Base-by-base conservation (phyloP, 2,888 invertebrate genomes). In the Drosophila emarginata region DNA sequence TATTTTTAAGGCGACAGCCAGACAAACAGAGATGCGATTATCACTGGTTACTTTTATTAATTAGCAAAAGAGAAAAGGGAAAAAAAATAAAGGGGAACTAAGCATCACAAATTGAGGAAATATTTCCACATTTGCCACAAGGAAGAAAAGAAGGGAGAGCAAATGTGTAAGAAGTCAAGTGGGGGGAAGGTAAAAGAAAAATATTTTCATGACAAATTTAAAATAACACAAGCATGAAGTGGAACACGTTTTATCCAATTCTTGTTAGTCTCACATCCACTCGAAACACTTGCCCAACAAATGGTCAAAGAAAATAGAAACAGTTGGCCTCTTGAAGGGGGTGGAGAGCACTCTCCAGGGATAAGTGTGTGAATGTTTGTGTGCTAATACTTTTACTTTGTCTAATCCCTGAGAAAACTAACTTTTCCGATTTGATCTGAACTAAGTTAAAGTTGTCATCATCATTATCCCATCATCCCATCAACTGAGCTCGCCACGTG, bases 181-280 rank as follows among this genome's bases (percentile, higher is more conserved):
- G 64, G 50, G 39, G 58, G n/a, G 40, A 68, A 52, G 45, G 53
- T 63, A 82, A 82, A 78, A 73, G 82, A 78, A 73, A 84, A 87
- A 88, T 87, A 87, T 88, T 87, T 84, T 88, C 88, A 82, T 88
- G 85, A 87, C 87, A 87, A 87, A 88, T 87, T 87, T 85, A 83
- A 83, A 87, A 82, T 77, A 87, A 87, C 87, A 87, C 72, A 82
- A 64, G 74, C 85, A 75, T 87, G 82, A 88, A 80, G 79, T 81
- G 79, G 80, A 86, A 86, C 87, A 87, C 88, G 88, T 76, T 77
- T 54, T 54, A 36, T 14, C 15, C 15, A 15, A 53, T 26, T 52
- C 52, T 14, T 28, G n/a, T n/a, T n/a, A n/a, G n/a, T n/a, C n/a
- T n/a, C n/a, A n/a, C 40, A 12, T 18, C 23, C 50, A 21, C n/a